Conservation (phyloP, 2,888 invertebrate species). For the Eupelmus urozonus region DNA sequence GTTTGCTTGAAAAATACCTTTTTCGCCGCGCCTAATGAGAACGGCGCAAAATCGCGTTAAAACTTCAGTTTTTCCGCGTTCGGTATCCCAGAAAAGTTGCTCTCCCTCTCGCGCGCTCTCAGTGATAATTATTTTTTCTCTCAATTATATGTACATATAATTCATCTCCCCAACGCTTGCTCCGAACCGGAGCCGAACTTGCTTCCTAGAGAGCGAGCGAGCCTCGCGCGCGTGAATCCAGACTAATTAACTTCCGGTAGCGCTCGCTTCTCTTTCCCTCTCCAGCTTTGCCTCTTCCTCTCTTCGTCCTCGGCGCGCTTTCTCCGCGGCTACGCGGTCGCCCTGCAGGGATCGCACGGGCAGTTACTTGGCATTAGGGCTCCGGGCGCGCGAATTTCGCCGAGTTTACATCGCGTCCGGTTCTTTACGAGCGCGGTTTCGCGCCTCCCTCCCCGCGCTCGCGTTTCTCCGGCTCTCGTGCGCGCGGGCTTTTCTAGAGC, state of each 20-base stretch:
- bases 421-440: constrained; percentile 55
- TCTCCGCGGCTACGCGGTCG: neutral
- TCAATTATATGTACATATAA: constrained; percentile 33
- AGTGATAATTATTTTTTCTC: constrained; percentile 46
- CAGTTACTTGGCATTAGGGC: constrained; percentile 22
- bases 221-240: constrained; percentile 45
- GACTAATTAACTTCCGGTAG: constrained; percentile 54
- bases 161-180: constrained; percentile 18
- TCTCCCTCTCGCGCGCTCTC: neutral
- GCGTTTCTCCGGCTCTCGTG: neutral
- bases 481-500: neutral
- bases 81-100: neutral
- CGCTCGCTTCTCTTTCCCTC: neutral
- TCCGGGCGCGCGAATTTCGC: constrained; percentile 18
- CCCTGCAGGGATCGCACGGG: constrained; percentile 2
- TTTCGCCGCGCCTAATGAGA: constrained; percentile 1
- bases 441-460: constrained; percentile 25
- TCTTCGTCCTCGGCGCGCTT: neutral
- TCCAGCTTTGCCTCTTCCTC: neutral
- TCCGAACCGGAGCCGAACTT: constrained; percentile 23
- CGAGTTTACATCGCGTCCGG: constrained; percentile 47
- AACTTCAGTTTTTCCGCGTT: constrained; percentile 11
- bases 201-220: constrained; percentile 4
- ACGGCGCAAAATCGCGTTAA: constrained; percentile 24
- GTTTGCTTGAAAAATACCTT: constrained; percentile 4